These are phyloP conservation scores for Urophycis tenuis DNA, from an alignment of 2,797 vertebrate species.

Conservation along the genomic window DNA sequence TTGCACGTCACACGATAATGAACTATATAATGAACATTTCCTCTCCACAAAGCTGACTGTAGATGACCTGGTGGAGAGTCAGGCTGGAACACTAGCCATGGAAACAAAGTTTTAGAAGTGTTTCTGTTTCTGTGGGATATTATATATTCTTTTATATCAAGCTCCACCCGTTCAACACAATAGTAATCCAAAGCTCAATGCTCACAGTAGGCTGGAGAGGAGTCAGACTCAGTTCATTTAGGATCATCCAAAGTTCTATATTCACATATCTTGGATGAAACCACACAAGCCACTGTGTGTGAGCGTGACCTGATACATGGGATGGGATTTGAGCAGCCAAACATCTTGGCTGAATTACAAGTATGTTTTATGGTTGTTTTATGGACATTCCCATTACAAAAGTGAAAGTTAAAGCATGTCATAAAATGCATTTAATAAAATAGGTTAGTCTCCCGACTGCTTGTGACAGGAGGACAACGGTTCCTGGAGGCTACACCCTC, in stretches of 20 bases:
- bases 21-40: conserved; percentile 25
- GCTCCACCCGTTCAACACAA: conserved; percentile 50
- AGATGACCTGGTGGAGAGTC: conserved; percentile 14
- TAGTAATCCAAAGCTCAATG: conserved; percentile 33
- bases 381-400: neutral
- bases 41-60: neutral
- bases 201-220: conserved; percentile 18
- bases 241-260: conserved; percentile 32
- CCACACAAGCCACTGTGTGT: conserved; percentile 37
- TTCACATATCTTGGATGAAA: conserved; percentile 32
- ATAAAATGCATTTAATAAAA: neutral
- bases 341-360: neutral
- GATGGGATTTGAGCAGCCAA: neutral
- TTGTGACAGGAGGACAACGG: neutral
- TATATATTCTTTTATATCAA: conserved; percentile 29
- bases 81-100: conserved; percentile 39
- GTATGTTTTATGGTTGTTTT: conserved; percentile 1
- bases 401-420: neutral
- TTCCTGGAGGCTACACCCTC: neutral
- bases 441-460: neutral
- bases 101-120: conserved; percentile 47
- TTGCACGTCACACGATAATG: conserved; percentile 21
- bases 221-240: conserved; percentile 38
- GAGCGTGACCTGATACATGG: conserved; percentile 21
- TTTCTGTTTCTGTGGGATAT: conserved; percentile 51